These are phyloP conservation scores for Drosophila pseudotakahashii DNA, from an alignment of 2,888 invertebrate species.

Conservation along the genomic window DNA sequence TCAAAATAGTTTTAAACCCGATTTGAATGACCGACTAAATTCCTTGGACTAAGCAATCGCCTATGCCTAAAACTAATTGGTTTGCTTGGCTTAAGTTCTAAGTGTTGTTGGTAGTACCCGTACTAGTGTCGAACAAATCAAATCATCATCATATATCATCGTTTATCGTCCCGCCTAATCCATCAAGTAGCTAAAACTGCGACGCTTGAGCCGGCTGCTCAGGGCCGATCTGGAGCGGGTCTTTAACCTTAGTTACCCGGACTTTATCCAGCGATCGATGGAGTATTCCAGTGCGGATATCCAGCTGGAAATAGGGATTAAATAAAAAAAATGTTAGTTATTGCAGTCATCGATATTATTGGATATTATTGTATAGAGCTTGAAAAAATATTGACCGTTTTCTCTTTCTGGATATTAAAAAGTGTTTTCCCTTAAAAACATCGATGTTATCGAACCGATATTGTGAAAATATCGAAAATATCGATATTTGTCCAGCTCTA, in stretches of 20 bases:
- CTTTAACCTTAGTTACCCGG: slow-evolving; percentile 85
- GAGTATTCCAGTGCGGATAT: slow-evolving; percentile 96
- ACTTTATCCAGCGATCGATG: slow-evolving; percentile 96
- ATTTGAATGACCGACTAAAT: slow-evolving; percentile 63
- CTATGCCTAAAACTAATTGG: slow-evolving; percentile 49
- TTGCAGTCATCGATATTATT: no score
- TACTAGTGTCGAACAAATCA: slow-evolving; percentile 66
- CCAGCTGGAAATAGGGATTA: slow-evolving; percentile 87
- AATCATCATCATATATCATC: not conserved
- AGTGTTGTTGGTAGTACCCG: slow-evolving; percentile 71
- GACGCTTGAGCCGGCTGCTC: slow-evolving; percentile 79
- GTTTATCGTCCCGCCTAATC: slow-evolving; percentile 56
- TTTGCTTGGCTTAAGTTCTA: slow-evolving; percentile 38
- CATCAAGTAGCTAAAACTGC: slow-evolving; percentile 81
- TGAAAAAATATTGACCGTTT: no score
- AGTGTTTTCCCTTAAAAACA: no score
- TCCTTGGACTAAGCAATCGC: slow-evolving; percentile 69
- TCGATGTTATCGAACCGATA: no score
- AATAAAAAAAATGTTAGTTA: not conserved
- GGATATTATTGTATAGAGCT: no score
- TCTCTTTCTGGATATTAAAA: no score
- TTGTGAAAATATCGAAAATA: no score
- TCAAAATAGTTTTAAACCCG: slow-evolving; percentile 75
- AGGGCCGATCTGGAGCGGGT: slow-evolving; percentile 75
- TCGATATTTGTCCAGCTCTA: no score